Evolutionary conservation across 1,140 invertebrate genomes (phyloP).

Genomic region (Pseudomyrmex cubaensis): DNA sequence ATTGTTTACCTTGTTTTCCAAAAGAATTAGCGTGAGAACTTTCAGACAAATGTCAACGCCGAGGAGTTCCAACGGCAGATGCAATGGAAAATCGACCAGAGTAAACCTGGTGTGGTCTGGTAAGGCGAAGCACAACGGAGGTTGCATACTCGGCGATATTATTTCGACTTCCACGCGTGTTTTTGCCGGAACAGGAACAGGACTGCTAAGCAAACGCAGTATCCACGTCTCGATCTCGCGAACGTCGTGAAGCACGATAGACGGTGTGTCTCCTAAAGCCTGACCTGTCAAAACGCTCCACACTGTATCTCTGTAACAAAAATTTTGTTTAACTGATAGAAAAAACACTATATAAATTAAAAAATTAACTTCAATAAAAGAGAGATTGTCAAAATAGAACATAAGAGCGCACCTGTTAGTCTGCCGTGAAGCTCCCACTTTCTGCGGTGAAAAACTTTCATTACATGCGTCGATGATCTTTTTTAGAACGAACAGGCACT

Average conservation of each 20-base stretch:
- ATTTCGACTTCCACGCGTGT: constrained; percentile 98
- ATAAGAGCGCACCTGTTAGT: constrained; percentile 88
- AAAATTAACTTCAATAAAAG: no score
- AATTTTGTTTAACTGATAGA: background rate
- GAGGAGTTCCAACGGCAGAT: constrained; percentile 98
- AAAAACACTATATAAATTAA: background rate
- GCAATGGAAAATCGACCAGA: constrained; percentile 98
- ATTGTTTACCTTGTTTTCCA: constrained; percentile 96
- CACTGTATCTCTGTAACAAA: constrained; percentile 92
- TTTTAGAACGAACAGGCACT: constrained; percentile 98
- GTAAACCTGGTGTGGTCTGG: constrained; percentile 98
- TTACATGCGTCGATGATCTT: constrained; percentile 98
- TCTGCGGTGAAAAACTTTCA: constrained; percentile 94
- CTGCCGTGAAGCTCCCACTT: constrained; percentile 95
- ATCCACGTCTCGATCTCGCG: constrained; percentile 99
- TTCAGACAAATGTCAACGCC: constrained; percentile 98
- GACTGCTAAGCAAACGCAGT: constrained; percentile 96
- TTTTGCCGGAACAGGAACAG: constrained; percentile 98
- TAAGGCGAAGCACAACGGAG: constrained; percentile 96
- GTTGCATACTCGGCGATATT: constrained; percentile 94
- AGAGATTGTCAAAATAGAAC: background rate
- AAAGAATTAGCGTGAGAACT: constrained; percentile 97
- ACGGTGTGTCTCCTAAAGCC: constrained; percentile 91
- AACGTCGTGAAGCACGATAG: constrained; percentile 97
- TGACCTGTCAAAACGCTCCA: constrained; percentile 95